These are phyloP conservation scores for Bungarus multicinctus DNA, from an alignment of 2,113 vertebrate genomes.

Conservation along the genomic window DNA sequence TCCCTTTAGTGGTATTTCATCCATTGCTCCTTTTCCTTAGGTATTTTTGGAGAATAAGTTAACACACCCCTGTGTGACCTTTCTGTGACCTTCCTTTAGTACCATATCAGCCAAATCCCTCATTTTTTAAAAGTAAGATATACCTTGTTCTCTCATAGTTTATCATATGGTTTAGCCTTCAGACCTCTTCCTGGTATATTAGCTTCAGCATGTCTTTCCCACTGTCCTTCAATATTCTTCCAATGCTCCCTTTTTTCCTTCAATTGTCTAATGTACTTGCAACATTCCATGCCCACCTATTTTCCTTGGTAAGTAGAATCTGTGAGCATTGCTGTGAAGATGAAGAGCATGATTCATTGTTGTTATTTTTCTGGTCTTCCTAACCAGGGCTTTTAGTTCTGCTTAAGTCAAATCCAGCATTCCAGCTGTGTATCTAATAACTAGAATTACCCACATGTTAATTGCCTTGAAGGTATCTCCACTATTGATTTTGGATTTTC, in stretches of 20 bases:
- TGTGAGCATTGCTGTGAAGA: neutral
- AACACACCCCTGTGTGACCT: neutral
- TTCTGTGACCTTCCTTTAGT: neutral
- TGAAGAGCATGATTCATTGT: neutral
- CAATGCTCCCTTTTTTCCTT: neutral
- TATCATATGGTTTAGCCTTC: neutral
- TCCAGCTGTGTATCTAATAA: neutral
- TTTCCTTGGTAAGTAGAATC: neutral
- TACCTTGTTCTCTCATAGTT: neutral
- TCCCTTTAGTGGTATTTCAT: neutral
- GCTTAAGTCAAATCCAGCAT: neutral
- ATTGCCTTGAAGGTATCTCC: neutral
- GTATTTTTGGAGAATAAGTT: neutral
- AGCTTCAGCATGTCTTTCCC: neutral
- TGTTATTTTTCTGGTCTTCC: neutral
- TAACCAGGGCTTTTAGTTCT: neutral
- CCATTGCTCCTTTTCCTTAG: neutral
- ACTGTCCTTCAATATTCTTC: neutral
- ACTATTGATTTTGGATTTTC: neutral
- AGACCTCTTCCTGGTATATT: neutral
- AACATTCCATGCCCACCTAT: neutral
- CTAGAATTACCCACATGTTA: neutral
- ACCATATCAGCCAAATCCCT: neutral
- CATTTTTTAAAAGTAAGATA: neutral
- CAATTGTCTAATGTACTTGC: neutral